These are phyloP conservation scores for Tadarida brasiliensis DNA, from an alignment of 2,797 vertebrate species.

Conservation along the genomic window DNA sequence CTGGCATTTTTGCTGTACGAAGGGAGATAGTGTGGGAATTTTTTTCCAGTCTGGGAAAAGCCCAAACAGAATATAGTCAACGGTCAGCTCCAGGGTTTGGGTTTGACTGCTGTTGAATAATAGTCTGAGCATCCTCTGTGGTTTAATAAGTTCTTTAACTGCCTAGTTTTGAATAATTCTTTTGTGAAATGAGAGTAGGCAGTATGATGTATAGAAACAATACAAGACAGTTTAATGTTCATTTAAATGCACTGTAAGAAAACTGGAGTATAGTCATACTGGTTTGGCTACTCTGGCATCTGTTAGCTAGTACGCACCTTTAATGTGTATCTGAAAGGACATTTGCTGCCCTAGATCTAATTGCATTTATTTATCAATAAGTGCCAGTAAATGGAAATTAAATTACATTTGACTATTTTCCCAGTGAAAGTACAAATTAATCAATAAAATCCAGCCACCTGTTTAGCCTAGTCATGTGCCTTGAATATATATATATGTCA, in stretches of 20 bases:
- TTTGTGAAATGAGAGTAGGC: constrained; percentile 51
- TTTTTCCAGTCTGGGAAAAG: constrained; percentile 47
- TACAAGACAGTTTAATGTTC: constrained; percentile 30
- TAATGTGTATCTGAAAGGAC: constrained; percentile 61
- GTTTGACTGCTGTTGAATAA: constrained; percentile 60
- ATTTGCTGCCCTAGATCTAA: constrained; percentile 54
- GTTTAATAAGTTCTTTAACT: constrained; percentile 52
- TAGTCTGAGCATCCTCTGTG: constrained; percentile 53
- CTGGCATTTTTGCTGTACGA: neutral
- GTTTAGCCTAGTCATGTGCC: constrained; percentile 74
- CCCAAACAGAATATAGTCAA: constrained; percentile 27
- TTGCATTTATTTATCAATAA: constrained; percentile 59
- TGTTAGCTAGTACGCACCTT: constrained; percentile 16
- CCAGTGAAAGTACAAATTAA: constrained; percentile 53
- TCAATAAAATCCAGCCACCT: constrained; percentile 51
- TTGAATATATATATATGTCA: constrained; percentile 68
- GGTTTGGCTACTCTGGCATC: constrained; percentile 37
- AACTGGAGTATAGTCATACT: neutral
- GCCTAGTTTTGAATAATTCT: constrained; percentile 48
- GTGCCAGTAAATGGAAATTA: constrained; percentile 63
- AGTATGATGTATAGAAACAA: constrained; percentile 12
- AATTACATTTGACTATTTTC: constrained; percentile 56
- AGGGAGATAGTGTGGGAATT: neutral
- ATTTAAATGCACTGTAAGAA: constrained; percentile 54
- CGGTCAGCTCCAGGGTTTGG: constrained; percentile 51